Base-by-base conservation (phyloP, 2,888 invertebrate genomes). In the Ceratothoa steindachneri region DNA sequence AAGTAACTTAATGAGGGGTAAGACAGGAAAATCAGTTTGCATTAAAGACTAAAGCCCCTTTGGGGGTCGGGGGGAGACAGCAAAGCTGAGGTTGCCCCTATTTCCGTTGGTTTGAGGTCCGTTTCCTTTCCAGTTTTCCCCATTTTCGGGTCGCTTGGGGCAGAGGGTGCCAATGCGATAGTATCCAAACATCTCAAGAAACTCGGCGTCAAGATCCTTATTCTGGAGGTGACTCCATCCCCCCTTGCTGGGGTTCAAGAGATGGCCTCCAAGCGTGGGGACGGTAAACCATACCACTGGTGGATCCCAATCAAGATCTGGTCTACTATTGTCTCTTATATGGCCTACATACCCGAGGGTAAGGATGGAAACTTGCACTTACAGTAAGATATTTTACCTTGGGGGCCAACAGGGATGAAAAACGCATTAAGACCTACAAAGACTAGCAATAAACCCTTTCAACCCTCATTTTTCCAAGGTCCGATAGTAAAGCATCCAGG, bases 281-380 rank as follows among this genome's bases (percentile, higher is more conserved):
- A 78, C 19, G 78, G 78, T 5, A 51, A 69, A 27, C 78, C 78
- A 24, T 75, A 75, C 52, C 72, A 78, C 67, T 78, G 78, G 78
- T 67, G 69, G 24, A 67, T 78, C 22, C 75, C 73, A 15, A 41
- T 71, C 19, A 22, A 66, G 15, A 53, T 73, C n/a, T 78, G 78
- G 78, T 69, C 75, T 19, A 75, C 78, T 24, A 75, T 78, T 30
- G 75, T 74, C 7, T 75, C 73, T 27, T 75, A 78, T 52, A 78
- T 78, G 78, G 73, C 71, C 28, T 78, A 78, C 27, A 73, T 78
- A 52, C 30, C 72, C n/a, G 75, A 78, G 51, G 77, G 77, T 78
- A 22, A 30, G 71, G 41, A 15, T 41, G 15, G 41, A n/a, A n/a
- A n/a, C n/a, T n/a, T n/a, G n/a, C n/a, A n/a, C n/a, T n/a, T n/a